Percentiles rank a stretch among this genome's conserved stretches.
phyloP scores from a whole-genome alignment of 2,797 vertebrate species.

The Rhinatrema bivittatum region DNA sequence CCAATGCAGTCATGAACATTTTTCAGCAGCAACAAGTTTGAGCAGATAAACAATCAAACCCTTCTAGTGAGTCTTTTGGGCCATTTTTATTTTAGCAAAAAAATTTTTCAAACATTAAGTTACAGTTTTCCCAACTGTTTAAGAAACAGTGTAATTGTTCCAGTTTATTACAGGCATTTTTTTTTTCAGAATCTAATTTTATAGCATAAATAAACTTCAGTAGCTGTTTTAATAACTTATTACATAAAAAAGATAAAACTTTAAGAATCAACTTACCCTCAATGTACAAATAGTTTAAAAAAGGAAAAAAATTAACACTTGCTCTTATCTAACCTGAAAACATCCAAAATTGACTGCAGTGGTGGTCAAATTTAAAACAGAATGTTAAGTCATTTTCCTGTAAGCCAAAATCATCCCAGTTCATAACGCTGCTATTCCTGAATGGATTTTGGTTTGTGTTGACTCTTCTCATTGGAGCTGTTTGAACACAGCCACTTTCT shows the following conservation, averaged over 20 bases:
- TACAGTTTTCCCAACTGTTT: not conserved
- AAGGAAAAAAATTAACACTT: conserved; percentile 28
- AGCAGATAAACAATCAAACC: too few relatives aligned
- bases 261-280: conserved; percentile 47
- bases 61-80: too few relatives aligned
- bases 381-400: conserved; percentile 15
- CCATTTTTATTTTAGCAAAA: too few relatives aligned
- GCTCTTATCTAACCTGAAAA: conserved; percentile 31
- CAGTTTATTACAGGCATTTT: conserved; percentile 32
- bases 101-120: too few relatives aligned
- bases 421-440: not conserved
- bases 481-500: conserved; percentile 22
- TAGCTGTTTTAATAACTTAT: conserved; percentile 61
- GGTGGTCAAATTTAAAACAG: conserved; percentile 26
- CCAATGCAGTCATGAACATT: too few relatives aligned
- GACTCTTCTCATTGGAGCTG: not conserved
- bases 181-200: conserved; percentile 30
- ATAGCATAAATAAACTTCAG: conserved; percentile 56
- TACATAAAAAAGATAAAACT: conserved; percentile 54
- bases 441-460: conserved; percentile 24
- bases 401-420: conserved; percentile 4
- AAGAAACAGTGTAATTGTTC: conserved; percentile 24
- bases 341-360: conserved; percentile 27
- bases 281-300: conserved; percentile 44
- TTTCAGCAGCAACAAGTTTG: too few relatives aligned